Evolutionary conservation across 1,140 invertebrate species (phyloP).

Genomic region (Elymnias hypermnestra): DNA sequence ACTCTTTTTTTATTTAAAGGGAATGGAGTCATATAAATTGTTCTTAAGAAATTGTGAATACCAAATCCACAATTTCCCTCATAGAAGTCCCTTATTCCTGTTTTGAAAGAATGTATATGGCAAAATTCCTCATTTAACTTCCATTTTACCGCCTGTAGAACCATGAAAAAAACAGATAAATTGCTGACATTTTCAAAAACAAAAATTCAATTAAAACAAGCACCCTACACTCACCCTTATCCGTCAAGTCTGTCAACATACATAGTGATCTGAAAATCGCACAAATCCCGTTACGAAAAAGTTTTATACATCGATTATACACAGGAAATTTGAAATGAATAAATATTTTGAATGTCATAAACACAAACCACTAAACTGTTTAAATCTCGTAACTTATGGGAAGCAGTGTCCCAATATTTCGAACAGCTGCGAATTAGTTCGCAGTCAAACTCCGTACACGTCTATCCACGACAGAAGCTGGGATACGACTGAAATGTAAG

Average conservation of each 20-base stretch:
- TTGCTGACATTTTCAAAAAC: conserved; percentile 2
- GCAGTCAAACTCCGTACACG: conserved; percentile 22
- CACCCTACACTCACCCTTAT: conserved; percentile 43
- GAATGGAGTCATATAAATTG: too few relatives aligned
- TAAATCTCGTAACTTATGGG: not conserved
- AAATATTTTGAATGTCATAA: not conserved
- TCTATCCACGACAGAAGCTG: conserved; percentile 26
- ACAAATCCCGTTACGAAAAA: conserved; percentile 23
- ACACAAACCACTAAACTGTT: not conserved
- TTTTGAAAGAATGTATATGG: too few relatives aligned
- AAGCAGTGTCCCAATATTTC: conserved; percentile 16
- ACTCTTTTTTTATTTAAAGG: too few relatives aligned
- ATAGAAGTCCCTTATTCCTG: too few relatives aligned
- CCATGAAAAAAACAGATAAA: conserved; percentile 3
- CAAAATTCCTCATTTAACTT: too few relatives aligned
- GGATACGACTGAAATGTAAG: conserved; percentile 39
- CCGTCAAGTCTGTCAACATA: conserved; percentile 42
- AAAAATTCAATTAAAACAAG: conserved; percentile 25
- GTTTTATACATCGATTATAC: not conserved
- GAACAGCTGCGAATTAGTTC: conserved; percentile 15
- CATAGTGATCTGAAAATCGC: conserved; percentile 19
- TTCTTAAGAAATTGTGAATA: too few relatives aligned
- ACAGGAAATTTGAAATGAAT: conserved; percentile 7
- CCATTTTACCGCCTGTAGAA: too few relatives aligned
- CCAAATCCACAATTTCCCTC: too few relatives aligned